A percentile compares a stretch with the other conserved stretches of the same genome.
These are phyloP conservation scores for Epinotia bilunana DNA, from an alignment of 2,888 invertebrate genomes.

Conservation along the genomic window DNA sequence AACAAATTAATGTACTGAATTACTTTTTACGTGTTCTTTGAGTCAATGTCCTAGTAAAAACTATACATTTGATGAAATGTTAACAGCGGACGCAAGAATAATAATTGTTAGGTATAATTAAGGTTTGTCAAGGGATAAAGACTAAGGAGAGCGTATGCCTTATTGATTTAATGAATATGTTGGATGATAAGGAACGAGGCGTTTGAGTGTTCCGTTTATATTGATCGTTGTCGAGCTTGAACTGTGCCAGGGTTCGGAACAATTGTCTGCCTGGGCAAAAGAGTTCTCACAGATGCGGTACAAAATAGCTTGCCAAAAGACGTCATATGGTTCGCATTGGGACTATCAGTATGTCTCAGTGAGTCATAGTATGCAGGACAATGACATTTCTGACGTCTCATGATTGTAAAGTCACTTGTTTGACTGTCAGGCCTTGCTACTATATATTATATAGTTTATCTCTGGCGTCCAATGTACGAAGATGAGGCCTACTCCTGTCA, in stretches of 20 bases:
- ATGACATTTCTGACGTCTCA: too few species aligned
- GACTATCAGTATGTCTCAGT: too few species aligned
- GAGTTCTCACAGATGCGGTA: neutral
- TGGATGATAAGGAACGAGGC: slow-evolving; percentile 36
- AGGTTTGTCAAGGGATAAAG: slow-evolving; percentile 34
- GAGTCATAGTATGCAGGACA: too few species aligned
- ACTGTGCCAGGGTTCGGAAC: slow-evolving; percentile 20
- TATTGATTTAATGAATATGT: slow-evolving; percentile 41
- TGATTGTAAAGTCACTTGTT: too few species aligned
- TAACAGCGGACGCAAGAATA: slow-evolving; percentile 1
- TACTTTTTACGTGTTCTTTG: neutral
- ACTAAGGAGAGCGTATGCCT: slow-evolving; percentile 39
- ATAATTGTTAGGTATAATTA: slow-evolving; percentile 36
- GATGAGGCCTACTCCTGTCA: too few species aligned
- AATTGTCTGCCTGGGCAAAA: slow-evolving; percentile 3
- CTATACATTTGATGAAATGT: slow-evolving; percentile 13
- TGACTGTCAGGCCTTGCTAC: too few species aligned
- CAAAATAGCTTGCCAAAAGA: neutral
- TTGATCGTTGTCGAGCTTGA: slow-evolving; percentile 36
- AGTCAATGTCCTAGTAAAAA: slow-evolving; percentile 20
- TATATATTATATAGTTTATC: too few species aligned
- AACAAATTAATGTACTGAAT: neutral
- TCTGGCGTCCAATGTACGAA: too few species aligned
- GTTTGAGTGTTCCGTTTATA: slow-evolving; percentile 11
- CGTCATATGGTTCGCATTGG: neutral